phyloP scores from a whole-genome alignment of 1,140 invertebrate species.

The Frieseomelitta varia region DNA sequence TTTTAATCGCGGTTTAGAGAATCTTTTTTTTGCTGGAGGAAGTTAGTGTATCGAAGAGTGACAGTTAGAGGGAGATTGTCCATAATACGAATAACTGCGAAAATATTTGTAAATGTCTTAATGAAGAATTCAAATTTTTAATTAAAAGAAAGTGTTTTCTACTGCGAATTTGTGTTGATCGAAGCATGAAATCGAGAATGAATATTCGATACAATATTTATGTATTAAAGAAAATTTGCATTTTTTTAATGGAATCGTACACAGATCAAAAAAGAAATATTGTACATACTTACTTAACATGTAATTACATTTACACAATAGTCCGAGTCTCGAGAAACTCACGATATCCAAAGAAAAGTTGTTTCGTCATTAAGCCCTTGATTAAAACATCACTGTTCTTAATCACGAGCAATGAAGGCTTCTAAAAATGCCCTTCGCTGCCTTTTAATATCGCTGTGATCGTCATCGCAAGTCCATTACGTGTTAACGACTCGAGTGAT shows the following conservation, averaged over 20 bases:
- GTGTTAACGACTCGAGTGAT: not conserved
- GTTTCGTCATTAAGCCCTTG: not conserved
- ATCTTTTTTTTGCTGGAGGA: too few species aligned
- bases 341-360: not conserved
- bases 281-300: not conserved
- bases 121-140: too few species aligned
- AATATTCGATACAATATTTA: too few species aligned
- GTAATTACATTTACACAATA: not conserved
- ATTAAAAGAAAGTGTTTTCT: not conserved
- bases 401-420: not conserved
- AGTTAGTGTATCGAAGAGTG: too few species aligned
- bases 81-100: too few species aligned
- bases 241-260: not conserved
- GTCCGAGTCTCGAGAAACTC: not conserved
- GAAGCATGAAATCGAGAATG: too few species aligned
- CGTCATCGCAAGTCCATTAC: slow-evolving; percentile 2
- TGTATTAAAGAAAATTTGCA: too few species aligned
- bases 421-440: not conserved
- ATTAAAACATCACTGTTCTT: slow-evolving; percentile 1
- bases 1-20: not conserved
- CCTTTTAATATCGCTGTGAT: not conserved
- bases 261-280: not conserved
- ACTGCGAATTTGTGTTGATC: not conserved
- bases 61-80: too few species aligned
- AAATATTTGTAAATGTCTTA: too few species aligned